Conservation (phyloP, 2,888 invertebrate genomes). For the Diploptera punctata region DNA sequence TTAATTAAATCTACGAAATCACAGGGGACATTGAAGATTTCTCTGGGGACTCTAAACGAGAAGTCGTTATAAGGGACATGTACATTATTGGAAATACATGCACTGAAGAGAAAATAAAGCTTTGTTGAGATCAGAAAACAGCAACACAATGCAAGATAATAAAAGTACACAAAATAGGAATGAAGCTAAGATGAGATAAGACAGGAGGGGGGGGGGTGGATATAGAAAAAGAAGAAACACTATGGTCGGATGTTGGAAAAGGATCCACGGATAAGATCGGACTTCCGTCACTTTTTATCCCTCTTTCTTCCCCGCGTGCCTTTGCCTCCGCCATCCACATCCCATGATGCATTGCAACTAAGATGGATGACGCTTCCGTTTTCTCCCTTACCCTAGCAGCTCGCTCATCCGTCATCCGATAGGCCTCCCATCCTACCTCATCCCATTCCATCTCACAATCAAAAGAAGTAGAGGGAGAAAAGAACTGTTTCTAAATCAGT, state of each 20-base stretch:
- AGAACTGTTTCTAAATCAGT: too few relatives aligned
- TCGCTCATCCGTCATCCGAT: slow-evolving; percentile 37
- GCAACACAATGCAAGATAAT: slow-evolving; percentile 21
- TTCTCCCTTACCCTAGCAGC: slow-evolving; percentile 16
- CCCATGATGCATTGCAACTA: slow-evolving; percentile 40
- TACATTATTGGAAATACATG: not conserved
- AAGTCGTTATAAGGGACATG: not conserved
- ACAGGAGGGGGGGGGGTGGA: not conserved
- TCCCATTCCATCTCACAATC: not conserved
- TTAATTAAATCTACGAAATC: too few relatives aligned
- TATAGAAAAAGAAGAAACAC: slow-evolving; percentile 28
- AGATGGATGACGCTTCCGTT: slow-evolving; percentile 38
- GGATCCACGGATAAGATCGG: slow-evolving; percentile 33
- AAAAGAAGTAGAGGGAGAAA: slow-evolving; percentile 5
- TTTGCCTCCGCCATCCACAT: slow-evolving; percentile 32
- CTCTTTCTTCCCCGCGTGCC: slow-evolving; percentile 16
- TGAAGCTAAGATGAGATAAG: slow-evolving; percentile 22
- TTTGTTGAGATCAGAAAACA: not conserved
- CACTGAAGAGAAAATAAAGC: not conserved
- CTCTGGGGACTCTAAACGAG: too few relatives aligned
- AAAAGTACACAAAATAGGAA: slow-evolving; percentile 21
- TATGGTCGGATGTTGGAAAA: slow-evolving; percentile 24
- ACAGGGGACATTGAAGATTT: too few relatives aligned
- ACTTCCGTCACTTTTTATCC: slow-evolving; percentile 37
- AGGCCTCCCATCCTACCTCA: not conserved